These are phyloP conservation scores for Torymus auratus DNA, from an alignment of 2,888 invertebrate species.

Conservation along the genomic window DNA sequence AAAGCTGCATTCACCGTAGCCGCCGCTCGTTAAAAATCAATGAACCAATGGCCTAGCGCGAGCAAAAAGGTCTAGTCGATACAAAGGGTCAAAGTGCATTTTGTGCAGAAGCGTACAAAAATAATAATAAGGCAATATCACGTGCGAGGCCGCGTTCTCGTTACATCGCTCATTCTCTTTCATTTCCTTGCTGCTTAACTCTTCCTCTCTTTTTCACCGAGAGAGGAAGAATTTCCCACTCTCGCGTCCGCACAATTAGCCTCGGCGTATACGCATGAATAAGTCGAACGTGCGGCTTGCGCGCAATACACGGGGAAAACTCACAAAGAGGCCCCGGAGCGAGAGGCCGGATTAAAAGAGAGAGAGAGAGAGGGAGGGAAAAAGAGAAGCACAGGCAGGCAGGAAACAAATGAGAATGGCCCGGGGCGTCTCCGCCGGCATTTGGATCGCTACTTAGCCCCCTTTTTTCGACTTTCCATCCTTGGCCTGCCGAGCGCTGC, in stretches of 20 bases:
- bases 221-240: too few relatives aligned
- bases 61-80: too few relatives aligned
- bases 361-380: neutral
- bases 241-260: neutral
- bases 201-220: neutral
- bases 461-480: neutral
- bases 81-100: too few relatives aligned
- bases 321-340: neutral
- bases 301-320: neutral
- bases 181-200: neutral
- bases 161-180: conserved; percentile 3
- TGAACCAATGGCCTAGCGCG: too few relatives aligned
- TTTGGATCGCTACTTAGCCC: neutral
- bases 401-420: conserved; percentile 69
- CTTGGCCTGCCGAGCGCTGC: neutral
- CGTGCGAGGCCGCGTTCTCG: neutral
- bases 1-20: too few relatives aligned
- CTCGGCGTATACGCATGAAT: neutral
- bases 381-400: conserved; percentile 31
- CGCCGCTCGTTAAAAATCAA: too few relatives aligned
- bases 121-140: neutral
- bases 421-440: conserved; percentile 59
- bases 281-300: neutral
- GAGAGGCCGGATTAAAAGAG: conserved; percentile 17
- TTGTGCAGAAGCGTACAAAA: neutral